Evolutionary conservation across 2,797 vertebrate genomes (phyloP), one percentile per base, ranked within the genome.

Genomic region (Borostomias antarcticus): DNA sequence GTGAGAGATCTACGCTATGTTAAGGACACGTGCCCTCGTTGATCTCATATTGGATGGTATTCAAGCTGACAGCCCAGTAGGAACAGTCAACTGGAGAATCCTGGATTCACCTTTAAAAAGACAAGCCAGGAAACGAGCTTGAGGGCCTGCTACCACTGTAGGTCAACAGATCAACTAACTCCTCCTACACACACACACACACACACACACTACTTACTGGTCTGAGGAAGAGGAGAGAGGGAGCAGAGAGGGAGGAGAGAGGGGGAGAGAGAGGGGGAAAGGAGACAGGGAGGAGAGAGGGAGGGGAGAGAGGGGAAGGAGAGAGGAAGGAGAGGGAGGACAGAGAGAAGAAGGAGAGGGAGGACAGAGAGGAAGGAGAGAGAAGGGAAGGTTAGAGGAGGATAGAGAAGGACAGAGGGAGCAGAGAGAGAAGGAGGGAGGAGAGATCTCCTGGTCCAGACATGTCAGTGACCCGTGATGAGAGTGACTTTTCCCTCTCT

Each of bases 51-150:
- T n/a, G n/a, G n/a, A n/a, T n/a, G n/a, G n/a, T n/a, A n/a, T n/a
- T n/a, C n/a, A n/a, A n/a, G n/a, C n/a, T n/a, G n/a, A n/a, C n/a
- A n/a, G n/a, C n/a, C n/a, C n/a, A n/a, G n/a, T n/a, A n/a, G n/a
- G n/a, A 79, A 73, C 69, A 73, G 76, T 79, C 74, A 76, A 64
- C 73, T 65, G 4, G 1, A 76, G 47, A 76, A 60, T 63, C 47
- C 70, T 48, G 74, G 72, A 58, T 74, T 77, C 69, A 69, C 74
- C 77, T 79, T 82, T 72, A 82, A 83, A 84, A 77, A 82, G 79
- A 76, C 79, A 75, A 73, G 74, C 67, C 73, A 83, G 82, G 77
- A 78, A 64, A 52, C 66, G 52, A 70, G 54, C 81, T 80, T 80
- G 64, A 77, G 82, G 81, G 79, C 81, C 74, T 50, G n/a, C n/a